Evolutionary conservation across 2,797 vertebrate species (phyloP).

Genomic region (Tolypeutes matacus): DNA sequence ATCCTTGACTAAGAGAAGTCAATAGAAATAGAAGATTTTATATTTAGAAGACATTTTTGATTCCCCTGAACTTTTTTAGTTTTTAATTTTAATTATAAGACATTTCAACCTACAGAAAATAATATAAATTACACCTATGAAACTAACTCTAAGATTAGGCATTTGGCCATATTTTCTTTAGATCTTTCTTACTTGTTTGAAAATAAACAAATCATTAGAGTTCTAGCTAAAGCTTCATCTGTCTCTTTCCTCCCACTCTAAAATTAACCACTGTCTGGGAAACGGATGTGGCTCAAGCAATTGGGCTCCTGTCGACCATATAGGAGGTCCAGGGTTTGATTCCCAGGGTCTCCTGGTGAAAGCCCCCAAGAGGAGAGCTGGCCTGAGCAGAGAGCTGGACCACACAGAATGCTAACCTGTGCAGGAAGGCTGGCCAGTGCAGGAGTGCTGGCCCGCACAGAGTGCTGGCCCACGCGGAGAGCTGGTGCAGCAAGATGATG

Average conservation of each 20-base stretch:
- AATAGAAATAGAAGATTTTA: not conserved
- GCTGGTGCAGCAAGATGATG: no score
- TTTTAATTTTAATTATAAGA: conserved; percentile 8
- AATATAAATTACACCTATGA: not conserved
- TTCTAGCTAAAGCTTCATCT: not conserved
- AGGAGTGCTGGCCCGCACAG: no score
- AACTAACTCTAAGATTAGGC: conserved; percentile 5
- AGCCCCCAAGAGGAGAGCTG: no score
- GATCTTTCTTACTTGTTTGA: not conserved
- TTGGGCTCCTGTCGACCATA: no score
- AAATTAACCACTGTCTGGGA: no score
- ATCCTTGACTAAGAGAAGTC: not conserved
- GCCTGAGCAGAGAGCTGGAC: no score
- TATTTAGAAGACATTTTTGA: not conserved
- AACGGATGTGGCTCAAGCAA: no score
- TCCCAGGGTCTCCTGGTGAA: no score
- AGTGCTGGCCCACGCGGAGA: no score
- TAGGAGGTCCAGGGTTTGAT: no score
- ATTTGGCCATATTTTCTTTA: conserved; percentile 12
- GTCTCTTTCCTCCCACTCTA: not conserved
- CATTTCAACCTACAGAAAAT: not conserved
- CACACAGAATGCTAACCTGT: no score
- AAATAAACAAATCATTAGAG: not conserved
- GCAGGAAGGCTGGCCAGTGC: no score
- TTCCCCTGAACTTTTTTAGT: not conserved